Conservation (phyloP, 2,113 vertebrate species). For the Fukomys damarensis region DNA sequence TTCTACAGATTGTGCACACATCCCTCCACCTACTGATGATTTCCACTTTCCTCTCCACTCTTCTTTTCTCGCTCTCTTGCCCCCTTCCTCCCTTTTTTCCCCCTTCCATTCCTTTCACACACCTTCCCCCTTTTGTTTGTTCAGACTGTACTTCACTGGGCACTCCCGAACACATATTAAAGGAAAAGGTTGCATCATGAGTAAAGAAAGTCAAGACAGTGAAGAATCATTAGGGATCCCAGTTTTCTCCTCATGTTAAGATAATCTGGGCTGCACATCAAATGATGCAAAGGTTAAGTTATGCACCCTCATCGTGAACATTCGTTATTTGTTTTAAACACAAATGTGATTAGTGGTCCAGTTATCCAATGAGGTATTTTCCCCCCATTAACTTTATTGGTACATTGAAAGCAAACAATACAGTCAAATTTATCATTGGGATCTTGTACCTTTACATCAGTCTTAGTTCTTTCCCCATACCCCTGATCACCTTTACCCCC, state of each 20-base stretch:
- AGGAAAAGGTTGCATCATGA: not conserved
- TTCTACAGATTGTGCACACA: not conserved
- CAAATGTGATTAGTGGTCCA: not conserved
- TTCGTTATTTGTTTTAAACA: conserved; percentile 38
- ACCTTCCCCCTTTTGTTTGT: not conserved
- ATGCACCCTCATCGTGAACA: not conserved
- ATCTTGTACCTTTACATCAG: too few species aligned
- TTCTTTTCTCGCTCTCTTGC: not conserved
- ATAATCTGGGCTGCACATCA: conserved; percentile 42
- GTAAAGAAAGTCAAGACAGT: conserved; percentile 23
- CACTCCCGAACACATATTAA: not conserved
- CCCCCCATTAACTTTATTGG: too few species aligned
- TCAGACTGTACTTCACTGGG: not conserved
- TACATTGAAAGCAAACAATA: too few species aligned
- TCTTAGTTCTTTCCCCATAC: too few species aligned
- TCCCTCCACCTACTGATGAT: not conserved
- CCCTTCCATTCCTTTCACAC: accelerated
- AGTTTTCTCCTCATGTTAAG: not conserved
- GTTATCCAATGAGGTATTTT: not conserved
- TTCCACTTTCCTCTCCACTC: not conserved
- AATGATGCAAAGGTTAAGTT: conserved; percentile 52
- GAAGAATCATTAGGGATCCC: conserved; percentile 41
- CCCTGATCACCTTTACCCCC: too few species aligned
- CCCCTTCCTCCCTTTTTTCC: not conserved
- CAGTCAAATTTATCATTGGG: too few species aligned